phyloP scores from a whole-genome alignment of 2,113 vertebrate species.

The Mustelus asterias region DNA sequence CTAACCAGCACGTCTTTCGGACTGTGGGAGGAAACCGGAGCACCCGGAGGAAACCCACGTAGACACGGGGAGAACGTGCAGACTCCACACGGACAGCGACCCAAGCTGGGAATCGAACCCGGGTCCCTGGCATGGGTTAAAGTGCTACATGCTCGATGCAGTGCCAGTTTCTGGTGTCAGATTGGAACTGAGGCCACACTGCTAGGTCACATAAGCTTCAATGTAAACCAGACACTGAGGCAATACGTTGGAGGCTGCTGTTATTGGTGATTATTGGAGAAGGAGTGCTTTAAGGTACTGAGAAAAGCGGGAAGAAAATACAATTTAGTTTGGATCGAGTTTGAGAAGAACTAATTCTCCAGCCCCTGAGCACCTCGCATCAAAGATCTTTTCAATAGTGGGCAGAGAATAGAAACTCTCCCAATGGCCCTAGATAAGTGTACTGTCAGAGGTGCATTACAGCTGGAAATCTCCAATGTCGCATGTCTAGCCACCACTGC shows the following conservation, averaged over 20 bases:
- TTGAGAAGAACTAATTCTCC: neutral
- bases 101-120: no score
- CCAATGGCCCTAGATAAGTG: neutral
- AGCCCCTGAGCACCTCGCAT: no score
- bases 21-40: no score
- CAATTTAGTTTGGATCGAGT: neutral
- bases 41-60: no score
- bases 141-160: neutral
- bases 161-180: neutral
- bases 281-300: neutral
- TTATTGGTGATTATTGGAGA: neutral
- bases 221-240: neutral
- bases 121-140: neutral
- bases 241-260: neutral
- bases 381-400: neutral
- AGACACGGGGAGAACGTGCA: no score
- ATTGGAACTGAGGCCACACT: neutral
- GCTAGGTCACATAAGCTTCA: neutral
- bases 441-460: neutral
- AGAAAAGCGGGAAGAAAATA: neutral
- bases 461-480: no score
- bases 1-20: no score
- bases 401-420: neutral
- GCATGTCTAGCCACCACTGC: no score
- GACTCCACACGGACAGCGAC: no score